Evolutionary conservation across 1,140 invertebrate species (phyloP).

Genomic region (Drosophila asahinai): DNA sequence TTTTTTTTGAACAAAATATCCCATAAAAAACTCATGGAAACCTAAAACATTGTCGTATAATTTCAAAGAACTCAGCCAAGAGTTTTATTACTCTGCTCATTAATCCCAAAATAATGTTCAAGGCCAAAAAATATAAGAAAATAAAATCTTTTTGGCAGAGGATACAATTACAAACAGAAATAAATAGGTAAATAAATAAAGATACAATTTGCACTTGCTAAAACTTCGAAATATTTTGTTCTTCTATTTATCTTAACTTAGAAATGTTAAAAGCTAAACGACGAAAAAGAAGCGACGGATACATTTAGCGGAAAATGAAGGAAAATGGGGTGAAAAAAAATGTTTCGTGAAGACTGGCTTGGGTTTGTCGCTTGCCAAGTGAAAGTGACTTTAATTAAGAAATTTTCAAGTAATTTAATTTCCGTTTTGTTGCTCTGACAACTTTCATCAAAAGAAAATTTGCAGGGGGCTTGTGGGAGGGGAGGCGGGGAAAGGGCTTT

Average conservation of each 20-base stretch:
- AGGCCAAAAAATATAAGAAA: too few relatives aligned
- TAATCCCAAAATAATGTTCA: background rate
- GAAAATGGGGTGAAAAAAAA: constrained; percentile 5
- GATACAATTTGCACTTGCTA: background rate
- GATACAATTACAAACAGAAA: too few relatives aligned
- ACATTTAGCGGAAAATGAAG: constrained; percentile 9
- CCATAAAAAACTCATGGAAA: background rate
- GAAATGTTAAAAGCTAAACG: background rate
- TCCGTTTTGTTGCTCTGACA: constrained; percentile 54
- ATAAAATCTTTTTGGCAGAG: too few relatives aligned
- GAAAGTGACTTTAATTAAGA: constrained; percentile 53
- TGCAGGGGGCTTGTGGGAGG: background rate
- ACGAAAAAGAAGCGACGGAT: constrained; percentile 3
- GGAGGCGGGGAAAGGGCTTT: background rate
- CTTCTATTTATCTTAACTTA: background rate
- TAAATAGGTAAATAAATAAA: background rate
- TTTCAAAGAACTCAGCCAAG: background rate
- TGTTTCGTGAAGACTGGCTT: background rate
- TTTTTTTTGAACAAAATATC: background rate
- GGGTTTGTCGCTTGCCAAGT: constrained; percentile 15
- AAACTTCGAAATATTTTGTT: background rate
- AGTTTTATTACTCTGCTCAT: background rate
- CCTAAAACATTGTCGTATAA: background rate
- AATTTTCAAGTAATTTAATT: constrained; percentile 54
- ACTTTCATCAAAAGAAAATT: constrained; percentile 47